Base-by-base conservation (phyloP, 2,888 invertebrate species). In the Notodonta dromedarius region DNA sequence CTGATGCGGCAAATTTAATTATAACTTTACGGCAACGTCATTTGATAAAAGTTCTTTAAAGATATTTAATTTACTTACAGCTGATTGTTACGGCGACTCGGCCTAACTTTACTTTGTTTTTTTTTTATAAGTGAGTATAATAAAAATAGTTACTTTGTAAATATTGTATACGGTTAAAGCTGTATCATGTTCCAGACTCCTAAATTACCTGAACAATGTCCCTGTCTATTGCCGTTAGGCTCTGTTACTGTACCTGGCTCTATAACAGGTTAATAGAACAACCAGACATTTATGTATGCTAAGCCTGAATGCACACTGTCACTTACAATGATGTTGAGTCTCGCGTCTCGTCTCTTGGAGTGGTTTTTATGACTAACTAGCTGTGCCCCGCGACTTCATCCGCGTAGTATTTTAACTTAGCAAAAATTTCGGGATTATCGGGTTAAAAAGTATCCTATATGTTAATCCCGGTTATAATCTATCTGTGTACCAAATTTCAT, bases 181-280 rank as follows among this genome's bases (percentile, higher is more conserved):
- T 24, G 7, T 53, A 53, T 32, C 53, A 16, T 35, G 60, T 58
- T 62, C 58, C 56, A 62, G 42, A 42, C 55, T 65, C 56, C 56
- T 62, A 63, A 63, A 73, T 65, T 61, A 59, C 44, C 16, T 16
- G 13, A 11, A 42, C 58, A 57, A 59, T 65, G 64, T 60, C 59
- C 44, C 42, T 53, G 60, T 62, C 66, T 66, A 60, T 69, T 62
- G 55, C 74, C 71, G 73, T 74, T 71, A 73, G 66, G 58, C 60
- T 63, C 65, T 66, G 61, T 66, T 35, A 48, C 1, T 32, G 42
- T 11, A 46, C 58, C 42, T 12, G 8, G 14, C 24, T 44, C 42
- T 56, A 44, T 44, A 56, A 56, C 56, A 44, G 56, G 56, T 42
- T 56, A 56, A 56, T 56, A 44, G 16, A 56, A 44, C 42, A 56